phyloP scores from a whole-genome alignment of 1,140 invertebrate genomes.

The Magallana ariakensis region DNA sequence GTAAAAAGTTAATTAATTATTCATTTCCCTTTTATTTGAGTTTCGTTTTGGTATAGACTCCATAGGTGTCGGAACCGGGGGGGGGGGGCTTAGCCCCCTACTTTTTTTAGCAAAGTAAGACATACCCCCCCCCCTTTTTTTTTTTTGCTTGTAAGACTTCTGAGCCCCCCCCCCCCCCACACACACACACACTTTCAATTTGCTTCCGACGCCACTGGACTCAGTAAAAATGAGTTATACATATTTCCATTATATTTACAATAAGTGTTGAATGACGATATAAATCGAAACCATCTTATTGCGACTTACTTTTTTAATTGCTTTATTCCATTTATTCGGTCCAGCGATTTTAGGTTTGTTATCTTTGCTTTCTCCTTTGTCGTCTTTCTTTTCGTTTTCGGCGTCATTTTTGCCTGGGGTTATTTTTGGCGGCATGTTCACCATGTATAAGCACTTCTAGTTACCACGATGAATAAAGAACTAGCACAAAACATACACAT shows the following conservation, averaged over 20 bases:
- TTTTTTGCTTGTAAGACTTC: too few relatives aligned
- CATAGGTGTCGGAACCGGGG: too few relatives aligned
- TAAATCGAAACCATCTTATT: neutral
- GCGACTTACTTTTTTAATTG: neutral
- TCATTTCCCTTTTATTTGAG: too few relatives aligned
- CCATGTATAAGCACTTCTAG: neutral
- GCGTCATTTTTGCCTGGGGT: neutral
- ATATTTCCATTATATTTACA: too few relatives aligned
- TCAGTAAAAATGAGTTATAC: too few relatives aligned
- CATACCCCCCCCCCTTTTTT: too few relatives aligned
- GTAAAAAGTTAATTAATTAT: neutral
- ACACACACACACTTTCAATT: too few relatives aligned
- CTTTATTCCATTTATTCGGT: neutral
- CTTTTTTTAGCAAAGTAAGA: too few relatives aligned
- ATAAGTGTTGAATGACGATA: neutral
- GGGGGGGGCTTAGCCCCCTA: too few relatives aligned
- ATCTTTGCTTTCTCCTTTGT: neutral
- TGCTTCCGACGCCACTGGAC: too few relatives aligned
- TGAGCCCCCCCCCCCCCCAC: too few relatives aligned
- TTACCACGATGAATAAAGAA: neutral
- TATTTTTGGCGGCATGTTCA: neutral
- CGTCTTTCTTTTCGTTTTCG: neutral
- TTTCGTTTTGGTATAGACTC: too few relatives aligned
- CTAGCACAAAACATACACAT: neutral
- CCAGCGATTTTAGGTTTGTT: neutral